Base-by-base conservation (phyloP, 2,113 vertebrate genomes). In the Periophthalmus modestus region DNA sequence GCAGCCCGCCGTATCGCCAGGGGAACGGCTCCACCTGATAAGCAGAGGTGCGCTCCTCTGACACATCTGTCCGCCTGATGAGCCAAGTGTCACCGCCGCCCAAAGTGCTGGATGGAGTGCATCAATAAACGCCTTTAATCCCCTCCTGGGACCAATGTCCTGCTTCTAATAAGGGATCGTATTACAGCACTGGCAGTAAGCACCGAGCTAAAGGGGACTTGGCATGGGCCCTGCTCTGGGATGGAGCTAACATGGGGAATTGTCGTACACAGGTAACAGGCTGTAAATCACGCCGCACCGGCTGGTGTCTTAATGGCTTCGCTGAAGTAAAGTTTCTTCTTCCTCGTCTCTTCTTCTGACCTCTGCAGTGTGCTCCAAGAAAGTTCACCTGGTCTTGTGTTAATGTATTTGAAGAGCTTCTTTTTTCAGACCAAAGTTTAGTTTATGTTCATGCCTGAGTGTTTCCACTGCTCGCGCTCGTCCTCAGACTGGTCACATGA, bases 51-150 rank as follows among this genome's bases (percentile, higher is more conserved):
- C 83, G 78, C 70, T 71, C 82, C 87, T 88, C 79, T 86, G 85
- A 93, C 89, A 91, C 90, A 92, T 89, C 88, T 89, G 89, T 90
- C 89, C 85, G 77, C 87, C 85, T 91, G 92, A 94, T 89, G 84
- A 89, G 89, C 91, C 87, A 90, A 90, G 88, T 90, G 89, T 92
- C 92, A 91, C 88, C 90, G 88, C 84, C 88, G 77, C 84, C 87
- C 85, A 88, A 88, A 85, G 85, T 91, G 86, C 74, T 81, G 86
- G 90, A 92, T 91, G 88, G 87, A 93, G 88, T 89, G 92, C 89
- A 92, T 93, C 90, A 91, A 92, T 92, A 92, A 89, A 91, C 76
- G 87, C 74, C 88, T 93, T 90, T 92, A 94, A 94, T 92, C 90
- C 90, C 84, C 91, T 86, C 89, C 80, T 79, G 86, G 89, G 89